Evolutionary conservation across 2,113 vertebrate species (phyloP), one percentile per base, ranked within the genome.

Genomic region (Pterocles gutturalis): DNA sequence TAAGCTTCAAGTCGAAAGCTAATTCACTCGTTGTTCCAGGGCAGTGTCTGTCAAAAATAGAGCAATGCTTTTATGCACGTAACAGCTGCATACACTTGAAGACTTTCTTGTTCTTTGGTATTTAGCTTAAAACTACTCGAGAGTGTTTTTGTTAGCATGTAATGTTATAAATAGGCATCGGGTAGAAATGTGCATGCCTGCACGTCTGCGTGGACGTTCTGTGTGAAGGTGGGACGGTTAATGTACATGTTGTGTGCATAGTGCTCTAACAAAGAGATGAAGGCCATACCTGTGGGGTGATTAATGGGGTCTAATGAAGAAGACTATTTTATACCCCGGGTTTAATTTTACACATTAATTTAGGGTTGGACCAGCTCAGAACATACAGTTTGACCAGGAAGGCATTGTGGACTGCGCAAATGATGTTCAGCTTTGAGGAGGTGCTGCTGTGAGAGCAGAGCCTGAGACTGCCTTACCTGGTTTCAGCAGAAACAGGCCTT

Each of bases 81-180:
- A 96, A 86, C 92, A 86, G 75, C 94, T 96, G 75, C 86, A 90
- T 95, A 34, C 73, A n/a, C 62, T 80, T 86, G 86, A 96, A 93
- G 92, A 76, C 67, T 92, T 94, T 71, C 94, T 96, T 93, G 86
- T 94, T 95, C 79, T 92, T 93, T 92, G 93, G 71, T 95, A 88
- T 92, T 97, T 92, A 86, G 49, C 88, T 96, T 87, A 85, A 88
- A 96, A 93, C 60, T 93, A 46, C 76, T 83, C 1, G 2, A 75
- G 69, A 86, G 69, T 83, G 34, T 86, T 96, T 96, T 69, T 76
- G 29, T 85, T 95, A 90, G 83, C 5, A 0, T 82, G 10, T 34
- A 54, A 17, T 80, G 79, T 90, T 96, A 82, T 76, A 82, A 91
- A 95, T 90, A 90, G 83, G 66, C 80, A 54, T 57, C 0, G 9